Conservation (phyloP, 2,113 vertebrate species). For the Microtus pennsylvanicus region DNA sequence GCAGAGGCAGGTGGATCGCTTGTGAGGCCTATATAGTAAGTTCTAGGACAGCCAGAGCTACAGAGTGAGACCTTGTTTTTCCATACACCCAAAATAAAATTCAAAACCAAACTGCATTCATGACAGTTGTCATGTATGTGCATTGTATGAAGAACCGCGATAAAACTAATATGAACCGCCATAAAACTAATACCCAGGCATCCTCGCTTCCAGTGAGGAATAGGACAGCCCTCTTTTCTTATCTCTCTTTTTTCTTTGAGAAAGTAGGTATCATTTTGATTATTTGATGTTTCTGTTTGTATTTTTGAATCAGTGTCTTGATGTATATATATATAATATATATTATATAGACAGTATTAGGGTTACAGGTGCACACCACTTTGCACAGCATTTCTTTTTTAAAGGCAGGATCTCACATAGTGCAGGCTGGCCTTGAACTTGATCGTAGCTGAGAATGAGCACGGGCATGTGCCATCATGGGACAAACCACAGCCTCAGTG, state of each 20-base stretch:
- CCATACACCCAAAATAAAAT: not conserved
- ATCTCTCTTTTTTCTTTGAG: not conserved
- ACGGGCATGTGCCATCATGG: too few species aligned
- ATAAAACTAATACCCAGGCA: not conserved
- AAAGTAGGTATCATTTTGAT: not conserved
- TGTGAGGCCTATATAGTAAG: not conserved
- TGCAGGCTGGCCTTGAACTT: too few species aligned
- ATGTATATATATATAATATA: too few species aligned
- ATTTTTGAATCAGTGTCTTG: not conserved
- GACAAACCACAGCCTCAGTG: too few species aligned
- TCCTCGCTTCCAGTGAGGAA: not conserved
- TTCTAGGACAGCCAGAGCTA: not conserved
- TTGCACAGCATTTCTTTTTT: not conserved
- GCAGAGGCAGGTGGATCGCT: not conserved
- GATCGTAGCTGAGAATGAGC: too few species aligned
- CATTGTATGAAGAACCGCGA: constrained; percentile 9
- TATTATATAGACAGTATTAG: not conserved
- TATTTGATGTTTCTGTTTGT: not conserved
- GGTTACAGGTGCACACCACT: not conserved
- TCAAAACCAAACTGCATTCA: not conserved
- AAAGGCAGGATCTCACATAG: too few species aligned
- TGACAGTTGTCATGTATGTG: not conserved
- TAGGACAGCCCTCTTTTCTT: not conserved
- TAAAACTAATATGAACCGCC: not conserved
- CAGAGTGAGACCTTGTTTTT: not conserved